Evolutionary conservation across 2,888 invertebrate species (phyloP).

Genomic region (Microchrysa polita): DNA sequence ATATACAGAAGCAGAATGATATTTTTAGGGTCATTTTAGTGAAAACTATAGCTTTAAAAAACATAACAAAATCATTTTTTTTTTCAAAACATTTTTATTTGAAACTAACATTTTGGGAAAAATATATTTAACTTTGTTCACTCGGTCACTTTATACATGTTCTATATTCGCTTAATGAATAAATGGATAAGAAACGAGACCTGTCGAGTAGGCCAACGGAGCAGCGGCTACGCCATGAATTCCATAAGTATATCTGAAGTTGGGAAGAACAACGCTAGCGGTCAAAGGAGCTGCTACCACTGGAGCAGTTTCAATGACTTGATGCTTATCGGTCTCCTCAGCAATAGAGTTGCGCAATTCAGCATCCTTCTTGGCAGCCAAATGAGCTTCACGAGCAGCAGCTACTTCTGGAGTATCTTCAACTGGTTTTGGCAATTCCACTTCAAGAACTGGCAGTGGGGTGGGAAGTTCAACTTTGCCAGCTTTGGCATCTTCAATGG

Average conservation of each 20-base stretch:
- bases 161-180: constrained; percentile 20
- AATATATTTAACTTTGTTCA: constrained; percentile 21
- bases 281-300: not conserved
- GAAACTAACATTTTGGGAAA: constrained; percentile 37
- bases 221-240: constrained; percentile 4
- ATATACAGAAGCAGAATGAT: no score
- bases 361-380: constrained; percentile 46
- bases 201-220: constrained; percentile 21
- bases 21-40: no score
- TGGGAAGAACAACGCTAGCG: constrained; percentile 14
- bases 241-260: constrained; percentile 29
- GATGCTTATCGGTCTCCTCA: constrained; percentile 46
- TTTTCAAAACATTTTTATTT: constrained; percentile 34
- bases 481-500: constrained; percentile 56
- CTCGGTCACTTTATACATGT: no score
- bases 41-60: no score
- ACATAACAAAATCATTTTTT: not conserved
- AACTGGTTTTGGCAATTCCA: constrained; percentile 54
- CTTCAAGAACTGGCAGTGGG: constrained; percentile 1
- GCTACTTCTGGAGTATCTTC: constrained; percentile 57
- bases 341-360: constrained; percentile 43
- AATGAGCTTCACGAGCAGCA: constrained; percentile 46
- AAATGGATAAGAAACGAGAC: constrained; percentile 15
- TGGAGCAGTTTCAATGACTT: constrained; percentile 29
- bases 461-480: constrained; percentile 48